Evolutionary conservation across 2,888 invertebrate species (phyloP).

Genomic region (Bombylius major): DNA sequence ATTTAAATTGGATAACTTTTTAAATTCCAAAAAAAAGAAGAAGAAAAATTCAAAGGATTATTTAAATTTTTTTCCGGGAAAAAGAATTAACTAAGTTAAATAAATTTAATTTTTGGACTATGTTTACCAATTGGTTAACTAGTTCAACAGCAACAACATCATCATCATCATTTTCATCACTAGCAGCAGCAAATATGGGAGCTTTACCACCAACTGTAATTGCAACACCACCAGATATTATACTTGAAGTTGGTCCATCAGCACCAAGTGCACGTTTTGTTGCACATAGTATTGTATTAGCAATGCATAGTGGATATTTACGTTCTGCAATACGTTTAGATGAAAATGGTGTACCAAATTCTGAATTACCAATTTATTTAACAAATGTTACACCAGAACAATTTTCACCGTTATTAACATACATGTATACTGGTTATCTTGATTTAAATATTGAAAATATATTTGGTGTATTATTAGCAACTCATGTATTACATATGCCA

Average conservation of each 20-base stretch:
- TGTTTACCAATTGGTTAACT: constrained; percentile 38
- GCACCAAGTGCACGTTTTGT: constrained; percentile 50
- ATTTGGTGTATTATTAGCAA: constrained; percentile 56
- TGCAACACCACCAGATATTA: constrained; percentile 45
- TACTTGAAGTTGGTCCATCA: constrained; percentile 48
- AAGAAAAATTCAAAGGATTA: too few relatives aligned
- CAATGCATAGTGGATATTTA: constrained; percentile 58
- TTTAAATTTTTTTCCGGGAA: too few relatives aligned
- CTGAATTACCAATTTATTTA: constrained; percentile 34
- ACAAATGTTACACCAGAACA: constrained; percentile 46
- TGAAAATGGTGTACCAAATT: constrained; percentile 18
- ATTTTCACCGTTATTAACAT: constrained; percentile 55
- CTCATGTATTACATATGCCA: constrained; percentile 62
- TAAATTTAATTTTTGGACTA: constrained; percentile 11
- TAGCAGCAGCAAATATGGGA: constrained; percentile 19
- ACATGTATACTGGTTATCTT: constrained; percentile 63
- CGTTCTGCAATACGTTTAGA: constrained; percentile 46
- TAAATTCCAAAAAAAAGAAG: too few relatives aligned
- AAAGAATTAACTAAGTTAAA: too few relatives aligned
- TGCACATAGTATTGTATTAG: constrained; percentile 51
- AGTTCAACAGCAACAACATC: constrained; percentile 19
- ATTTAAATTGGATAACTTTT: too few relatives aligned
- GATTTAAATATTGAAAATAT: constrained; percentile 57
- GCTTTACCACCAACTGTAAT: constrained; percentile 14
- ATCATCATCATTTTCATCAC: constrained; percentile 1